phyloP scores from a whole-genome alignment of 2,797 vertebrate genomes.

The Yasuhikotakia modesta region DNA sequence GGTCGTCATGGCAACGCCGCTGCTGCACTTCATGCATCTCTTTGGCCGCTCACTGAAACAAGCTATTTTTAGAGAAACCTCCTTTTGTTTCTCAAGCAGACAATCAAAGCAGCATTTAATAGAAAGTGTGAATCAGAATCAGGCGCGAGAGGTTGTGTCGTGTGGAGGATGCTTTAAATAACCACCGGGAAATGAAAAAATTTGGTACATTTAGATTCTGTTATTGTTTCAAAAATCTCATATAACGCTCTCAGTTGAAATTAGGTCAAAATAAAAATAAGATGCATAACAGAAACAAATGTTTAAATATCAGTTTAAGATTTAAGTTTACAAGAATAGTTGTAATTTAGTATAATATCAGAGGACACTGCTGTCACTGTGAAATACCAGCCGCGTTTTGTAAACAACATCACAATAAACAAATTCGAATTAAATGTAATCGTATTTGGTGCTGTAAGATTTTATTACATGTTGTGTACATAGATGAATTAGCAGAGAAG shows the following conservation, averaged over 20 bases:
- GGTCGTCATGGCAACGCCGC: slow-evolving; percentile 67
- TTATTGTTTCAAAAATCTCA: too few relatives aligned
- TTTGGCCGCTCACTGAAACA: slow-evolving; percentile 51
- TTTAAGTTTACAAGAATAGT: too few relatives aligned
- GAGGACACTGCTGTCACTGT: not conserved
- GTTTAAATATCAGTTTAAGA: too few relatives aligned
- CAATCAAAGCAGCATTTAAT: slow-evolving; percentile 55
- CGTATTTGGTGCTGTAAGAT: not conserved
- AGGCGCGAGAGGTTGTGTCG: slow-evolving; percentile 6
- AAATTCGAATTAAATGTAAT: slow-evolving; percentile 1
- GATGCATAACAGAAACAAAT: too few relatives aligned
- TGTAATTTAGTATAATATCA: not conserved
- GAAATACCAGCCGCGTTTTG: not conserved
- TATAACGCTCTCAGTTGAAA: not conserved
- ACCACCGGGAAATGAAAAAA: slow-evolving; percentile 20
- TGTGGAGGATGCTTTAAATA: slow-evolving; percentile 35
- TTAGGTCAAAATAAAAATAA: not conserved
- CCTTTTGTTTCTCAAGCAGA: slow-evolving; percentile 62
- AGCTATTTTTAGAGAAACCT: slow-evolving; percentile 64
- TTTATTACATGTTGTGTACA: not conserved
- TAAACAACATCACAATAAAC: not conserved
- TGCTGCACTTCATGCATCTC: slow-evolving; percentile 60
- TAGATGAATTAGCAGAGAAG: not conserved
- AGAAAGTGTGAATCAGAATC: slow-evolving; percentile 11
- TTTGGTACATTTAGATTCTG: slow-evolving; percentile 12